These are phyloP conservation scores for Ips nitidus DNA, from an alignment of 1,140 invertebrate species.

Conservation along the genomic window DNA sequence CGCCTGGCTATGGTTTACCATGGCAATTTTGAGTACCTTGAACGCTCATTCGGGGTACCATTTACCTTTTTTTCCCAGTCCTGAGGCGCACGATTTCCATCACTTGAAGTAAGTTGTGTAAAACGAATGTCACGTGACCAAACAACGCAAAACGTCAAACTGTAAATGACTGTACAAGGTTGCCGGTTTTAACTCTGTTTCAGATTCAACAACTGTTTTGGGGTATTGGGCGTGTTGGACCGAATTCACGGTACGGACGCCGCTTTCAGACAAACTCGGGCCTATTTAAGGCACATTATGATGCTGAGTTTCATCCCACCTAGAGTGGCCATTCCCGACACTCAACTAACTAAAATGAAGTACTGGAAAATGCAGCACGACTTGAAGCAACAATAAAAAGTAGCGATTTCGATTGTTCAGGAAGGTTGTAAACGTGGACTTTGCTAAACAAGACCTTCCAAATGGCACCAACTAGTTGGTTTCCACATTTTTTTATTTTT, in stretches of 20 bases:
- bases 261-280: constrained; percentile 71
- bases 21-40: constrained; percentile 78
- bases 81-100: constrained; percentile 91
- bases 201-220: constrained; percentile 85
- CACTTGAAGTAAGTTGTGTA: constrained; percentile 74
- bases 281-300: constrained; percentile 76
- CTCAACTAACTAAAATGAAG: constrained; percentile 31
- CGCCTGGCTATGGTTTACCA: constrained; percentile 79
- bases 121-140: not conserved
- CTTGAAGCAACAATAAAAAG: constrained; percentile 23
- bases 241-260: constrained; percentile 83
- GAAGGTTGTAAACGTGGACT: not conserved
- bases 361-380: constrained; percentile 35
- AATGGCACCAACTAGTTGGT: not conserved
- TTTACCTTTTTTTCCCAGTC: constrained; percentile 83
- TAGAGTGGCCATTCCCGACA: constrained; percentile 72
- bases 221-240: constrained; percentile 82
- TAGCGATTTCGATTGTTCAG: not conserved
- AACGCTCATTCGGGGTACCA: constrained; percentile 89
- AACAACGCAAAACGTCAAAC: no score
- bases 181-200: constrained; percentile 34
- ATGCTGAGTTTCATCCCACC: constrained; percentile 78
- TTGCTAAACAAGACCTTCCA: not conserved
- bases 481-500: no score
- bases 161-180: not conserved